A percentile compares a stretch with the other conserved stretches of the same genome.
Evolutionary conservation across 2,113 vertebrate genomes (phyloP).

Genomic region (Xyliphius kryptos): DNA sequence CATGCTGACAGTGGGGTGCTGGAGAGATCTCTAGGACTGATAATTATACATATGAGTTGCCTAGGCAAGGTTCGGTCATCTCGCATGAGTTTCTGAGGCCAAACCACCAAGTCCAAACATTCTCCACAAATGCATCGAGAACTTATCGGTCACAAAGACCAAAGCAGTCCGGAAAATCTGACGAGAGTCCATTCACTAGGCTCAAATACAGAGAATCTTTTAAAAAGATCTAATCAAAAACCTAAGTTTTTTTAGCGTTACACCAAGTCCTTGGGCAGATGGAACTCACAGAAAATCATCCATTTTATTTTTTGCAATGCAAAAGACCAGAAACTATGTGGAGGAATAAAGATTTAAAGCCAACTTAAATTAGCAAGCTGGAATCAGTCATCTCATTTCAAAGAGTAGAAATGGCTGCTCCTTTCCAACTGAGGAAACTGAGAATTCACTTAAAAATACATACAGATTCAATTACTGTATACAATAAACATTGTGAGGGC

Average conservation of each 20-base stretch:
- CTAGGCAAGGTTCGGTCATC: constrained; percentile 10
- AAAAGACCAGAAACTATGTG: background rate
- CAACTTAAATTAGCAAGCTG: background rate
- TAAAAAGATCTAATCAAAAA: background rate
- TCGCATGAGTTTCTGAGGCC: constrained; percentile 1
- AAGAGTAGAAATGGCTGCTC: background rate
- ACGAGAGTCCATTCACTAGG: background rate
- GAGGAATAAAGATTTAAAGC: background rate
- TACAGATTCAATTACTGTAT: too few species aligned
- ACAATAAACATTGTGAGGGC: too few species aligned
- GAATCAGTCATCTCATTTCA: background rate
- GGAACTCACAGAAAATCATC: constrained; percentile 1
- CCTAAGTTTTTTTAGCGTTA: background rate
- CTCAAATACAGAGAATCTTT: background rate
- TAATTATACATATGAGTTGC: constrained; percentile 37
- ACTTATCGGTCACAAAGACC: constrained; percentile 2
- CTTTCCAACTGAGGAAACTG: background rate
- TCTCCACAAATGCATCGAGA: background rate
- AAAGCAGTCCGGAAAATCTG: constrained; percentile 3
- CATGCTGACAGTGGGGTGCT: constrained; percentile 12
- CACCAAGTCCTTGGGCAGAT: constrained; percentile 1
- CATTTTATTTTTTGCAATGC: background rate
- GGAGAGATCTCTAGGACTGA: constrained; percentile 29
- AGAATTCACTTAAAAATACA: background rate
- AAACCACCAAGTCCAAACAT: constrained; percentile 14